phyloP scores from a whole-genome alignment of 2,888 invertebrate species.

The Chrysodeixis includens region DNA sequence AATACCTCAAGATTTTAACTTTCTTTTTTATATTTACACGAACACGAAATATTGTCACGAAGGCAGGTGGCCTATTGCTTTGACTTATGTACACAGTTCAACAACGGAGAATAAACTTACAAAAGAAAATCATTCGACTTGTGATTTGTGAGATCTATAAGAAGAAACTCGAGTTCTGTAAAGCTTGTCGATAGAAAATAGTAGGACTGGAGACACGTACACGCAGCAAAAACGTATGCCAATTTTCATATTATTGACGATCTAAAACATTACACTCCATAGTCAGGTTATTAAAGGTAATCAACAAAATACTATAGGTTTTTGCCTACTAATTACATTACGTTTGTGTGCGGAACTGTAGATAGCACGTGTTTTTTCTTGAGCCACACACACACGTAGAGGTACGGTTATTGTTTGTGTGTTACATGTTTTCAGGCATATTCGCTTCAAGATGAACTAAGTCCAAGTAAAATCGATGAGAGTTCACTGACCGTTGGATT shows the following conservation, averaged over 20 bases:
- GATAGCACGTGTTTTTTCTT: not conserved
- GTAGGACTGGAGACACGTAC: not conserved
- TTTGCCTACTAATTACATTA: not conserved
- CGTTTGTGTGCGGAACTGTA: not conserved
- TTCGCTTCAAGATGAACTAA: constrained; percentile 2
- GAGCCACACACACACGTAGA: not conserved
- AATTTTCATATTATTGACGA: not conserved
- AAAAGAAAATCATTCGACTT: not conserved
- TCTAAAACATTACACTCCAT: not conserved
- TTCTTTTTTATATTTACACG: not conserved
- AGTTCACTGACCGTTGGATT: constrained; percentile 3
- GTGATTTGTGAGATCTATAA: not conserved
- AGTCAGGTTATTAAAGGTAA: not conserved
- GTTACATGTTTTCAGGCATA: not conserved
- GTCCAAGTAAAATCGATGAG: constrained; percentile 7
- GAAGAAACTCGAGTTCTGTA: not conserved
- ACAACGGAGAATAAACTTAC: not conserved
- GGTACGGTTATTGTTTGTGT: not conserved
- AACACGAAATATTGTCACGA: constrained; percentile 4
- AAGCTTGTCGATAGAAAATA: not conserved
- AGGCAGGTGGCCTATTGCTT: not conserved
- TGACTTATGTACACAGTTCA: constrained; percentile 4
- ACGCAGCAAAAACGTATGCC: not conserved
- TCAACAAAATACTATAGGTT: not conserved
- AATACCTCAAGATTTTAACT: not conserved